phyloP scores from a whole-genome alignment of 1,140 invertebrate genomes.

The Campoletis sonorensis region DNA sequence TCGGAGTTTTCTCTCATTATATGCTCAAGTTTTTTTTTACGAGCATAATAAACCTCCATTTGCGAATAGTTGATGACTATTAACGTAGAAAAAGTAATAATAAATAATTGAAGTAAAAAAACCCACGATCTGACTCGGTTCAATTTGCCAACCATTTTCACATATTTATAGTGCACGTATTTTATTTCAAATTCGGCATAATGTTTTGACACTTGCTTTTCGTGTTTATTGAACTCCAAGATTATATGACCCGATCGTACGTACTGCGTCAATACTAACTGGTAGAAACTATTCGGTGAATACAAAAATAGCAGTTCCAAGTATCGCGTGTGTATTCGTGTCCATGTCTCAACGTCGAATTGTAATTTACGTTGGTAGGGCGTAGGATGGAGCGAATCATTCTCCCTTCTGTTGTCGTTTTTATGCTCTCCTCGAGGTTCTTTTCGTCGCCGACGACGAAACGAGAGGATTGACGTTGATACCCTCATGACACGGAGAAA shows the following conservation, averaged over 20 bases:
- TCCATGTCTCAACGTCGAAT: constrained; percentile 37
- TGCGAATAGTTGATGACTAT: too few relatives aligned
- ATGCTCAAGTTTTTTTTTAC: neutral
- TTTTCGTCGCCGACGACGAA: neutral
- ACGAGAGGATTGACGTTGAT: constrained; percentile 40
- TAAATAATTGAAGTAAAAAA: too few relatives aligned
- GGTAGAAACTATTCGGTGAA: neutral
- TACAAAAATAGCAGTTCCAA: constrained; percentile 17
- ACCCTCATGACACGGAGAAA: constrained; percentile 24
- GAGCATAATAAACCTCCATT: too few relatives aligned
- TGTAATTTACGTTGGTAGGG: constrained; percentile 40
- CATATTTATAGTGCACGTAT: too few relatives aligned
- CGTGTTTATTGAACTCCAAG: constrained; percentile 54
- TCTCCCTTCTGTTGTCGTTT: neutral
- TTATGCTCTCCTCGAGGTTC: neutral
- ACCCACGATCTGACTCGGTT: too few relatives aligned
- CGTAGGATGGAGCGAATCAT: constrained; percentile 31
- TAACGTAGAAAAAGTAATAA: too few relatives aligned
- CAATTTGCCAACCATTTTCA: too few relatives aligned
- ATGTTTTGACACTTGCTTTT: neutral
- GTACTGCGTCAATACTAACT: constrained; percentile 12
- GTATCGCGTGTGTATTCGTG: neutral
- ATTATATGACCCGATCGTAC: constrained; percentile 31
- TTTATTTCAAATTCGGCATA: too few relatives aligned
- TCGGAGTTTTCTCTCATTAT: neutral